Conservation (phyloP, 2,888 invertebrate species). For the Pristionchus exspectatus region DNA sequence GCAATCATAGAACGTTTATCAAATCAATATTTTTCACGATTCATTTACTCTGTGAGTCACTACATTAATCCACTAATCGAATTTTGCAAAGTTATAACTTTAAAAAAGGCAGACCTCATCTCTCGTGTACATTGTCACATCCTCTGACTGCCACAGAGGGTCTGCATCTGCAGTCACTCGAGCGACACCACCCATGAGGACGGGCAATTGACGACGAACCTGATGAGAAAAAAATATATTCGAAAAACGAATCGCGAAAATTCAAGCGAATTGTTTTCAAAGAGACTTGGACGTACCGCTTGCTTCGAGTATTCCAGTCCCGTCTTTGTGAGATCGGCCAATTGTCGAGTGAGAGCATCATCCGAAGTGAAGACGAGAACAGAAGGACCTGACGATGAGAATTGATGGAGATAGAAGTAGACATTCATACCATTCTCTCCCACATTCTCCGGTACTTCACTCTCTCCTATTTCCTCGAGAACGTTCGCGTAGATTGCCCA, state of each 20-base stretch:
- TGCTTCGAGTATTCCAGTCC: conserved; percentile 57
- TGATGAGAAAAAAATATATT: too few species aligned
- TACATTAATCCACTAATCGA: too few species aligned
- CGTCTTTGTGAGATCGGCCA: conserved; percentile 68
- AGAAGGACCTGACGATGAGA: conserved; percentile 62
- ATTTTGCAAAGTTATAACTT: too few species aligned
- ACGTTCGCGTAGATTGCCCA: conserved; percentile 71
- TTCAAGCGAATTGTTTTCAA: not conserved
- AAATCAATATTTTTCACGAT: too few species aligned
- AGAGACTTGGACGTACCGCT: not conserved
- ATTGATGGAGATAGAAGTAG: not conserved
- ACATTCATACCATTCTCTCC: conserved; percentile 55
- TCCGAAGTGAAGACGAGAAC: conserved; percentile 71
- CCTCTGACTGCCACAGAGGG: conserved; percentile 65
- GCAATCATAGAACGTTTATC: not conserved
- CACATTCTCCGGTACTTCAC: conserved; percentile 57
- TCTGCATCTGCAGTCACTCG: conserved; percentile 58
- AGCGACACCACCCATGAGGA: conserved; percentile 32
- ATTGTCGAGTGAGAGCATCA: conserved; percentile 70
- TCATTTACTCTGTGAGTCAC: too few species aligned
- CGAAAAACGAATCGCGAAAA: too few species aligned
- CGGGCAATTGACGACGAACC: conserved; percentile 52
- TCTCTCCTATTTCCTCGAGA: conserved; percentile 68
- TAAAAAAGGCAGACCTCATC: too few species aligned
- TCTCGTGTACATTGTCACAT: conserved; percentile 58